Percentiles rank a stretch among this genome's conserved stretches.
phyloP scores from a whole-genome alignment of 2,113 vertebrate genomes.

The Colinus virginianus region DNA sequence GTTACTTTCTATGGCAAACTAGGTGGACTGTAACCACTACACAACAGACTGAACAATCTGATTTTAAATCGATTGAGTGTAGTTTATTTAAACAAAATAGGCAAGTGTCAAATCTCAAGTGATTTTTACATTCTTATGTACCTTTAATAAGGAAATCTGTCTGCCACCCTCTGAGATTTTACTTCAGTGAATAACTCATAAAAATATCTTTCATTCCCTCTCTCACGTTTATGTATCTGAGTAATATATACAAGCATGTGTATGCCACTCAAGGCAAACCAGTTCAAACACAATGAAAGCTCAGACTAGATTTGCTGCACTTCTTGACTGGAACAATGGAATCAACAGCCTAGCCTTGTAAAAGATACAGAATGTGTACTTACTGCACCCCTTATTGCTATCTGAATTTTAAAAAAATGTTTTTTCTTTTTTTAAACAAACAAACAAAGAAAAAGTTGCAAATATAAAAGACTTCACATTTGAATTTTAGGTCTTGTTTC shows the following conservation, averaged over 20 bases:
- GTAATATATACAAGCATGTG: not conserved
- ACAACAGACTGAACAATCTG: not conserved
- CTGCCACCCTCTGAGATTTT: not conserved
- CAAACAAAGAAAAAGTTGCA: not conserved
- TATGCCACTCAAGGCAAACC: not conserved
- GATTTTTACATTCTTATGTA: not conserved
- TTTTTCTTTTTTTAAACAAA: no score
- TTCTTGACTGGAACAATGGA: not conserved
- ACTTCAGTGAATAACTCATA: not conserved
- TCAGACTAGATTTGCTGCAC: not conserved
- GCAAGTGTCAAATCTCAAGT: not conserved
- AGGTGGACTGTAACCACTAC: not conserved
- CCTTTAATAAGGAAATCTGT: not conserved
- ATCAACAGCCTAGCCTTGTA: not conserved
- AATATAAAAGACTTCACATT: not conserved
- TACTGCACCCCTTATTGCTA: not conserved
- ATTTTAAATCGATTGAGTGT: not conserved
- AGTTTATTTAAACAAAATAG: constrained; percentile 3
- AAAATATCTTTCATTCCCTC: not conserved
- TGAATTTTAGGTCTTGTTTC: not conserved
- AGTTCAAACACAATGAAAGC: not conserved
- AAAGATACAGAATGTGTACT: not conserved
- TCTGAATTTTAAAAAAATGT: not conserved
- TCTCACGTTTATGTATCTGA: not conserved
- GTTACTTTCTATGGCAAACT: not conserved